Evolutionary conservation across 2,888 invertebrate species (phyloP).

Genomic region (Rhamnusium bicolor): DNA sequence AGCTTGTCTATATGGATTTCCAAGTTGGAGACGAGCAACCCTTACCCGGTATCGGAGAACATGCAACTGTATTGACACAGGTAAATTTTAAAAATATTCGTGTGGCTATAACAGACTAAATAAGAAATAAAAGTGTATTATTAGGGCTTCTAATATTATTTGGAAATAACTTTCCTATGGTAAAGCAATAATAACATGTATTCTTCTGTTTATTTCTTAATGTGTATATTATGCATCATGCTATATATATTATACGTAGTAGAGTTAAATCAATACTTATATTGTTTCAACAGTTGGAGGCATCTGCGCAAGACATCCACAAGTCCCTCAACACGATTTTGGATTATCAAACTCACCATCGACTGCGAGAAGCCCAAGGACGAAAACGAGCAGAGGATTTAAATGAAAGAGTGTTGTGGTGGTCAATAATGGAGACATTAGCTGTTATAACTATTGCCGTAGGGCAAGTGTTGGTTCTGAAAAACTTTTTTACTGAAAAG

Average conservation of each 20-base stretch:
- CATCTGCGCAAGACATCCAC: constrained; percentile 91
- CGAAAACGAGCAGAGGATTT: constrained; percentile 97
- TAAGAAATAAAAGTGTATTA: no score
- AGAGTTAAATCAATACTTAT: neutral
- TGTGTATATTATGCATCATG: no score
- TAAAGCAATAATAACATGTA: no score
- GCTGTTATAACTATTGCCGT: constrained; percentile 90
- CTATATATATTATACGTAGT: no score
- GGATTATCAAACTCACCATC: constrained; percentile 98
- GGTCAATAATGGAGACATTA: constrained; percentile 92
- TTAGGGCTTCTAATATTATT: neutral
- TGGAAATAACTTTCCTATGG: no score
- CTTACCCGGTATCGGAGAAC: constrained; percentile 84
- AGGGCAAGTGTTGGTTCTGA: constrained; percentile 91
- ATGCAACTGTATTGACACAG: constrained; percentile 94
- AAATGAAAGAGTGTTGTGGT: constrained; percentile 93
- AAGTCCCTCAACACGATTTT: constrained; percentile 89
- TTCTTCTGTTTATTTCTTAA: no score
- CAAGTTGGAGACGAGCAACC: constrained; percentile 94
- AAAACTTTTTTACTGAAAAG: constrained; percentile 91
- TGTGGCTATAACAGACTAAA: no score
- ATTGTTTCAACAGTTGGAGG: constrained; percentile 86
- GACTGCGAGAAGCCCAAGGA: constrained; percentile 94
- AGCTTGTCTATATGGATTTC: constrained; percentile 98
- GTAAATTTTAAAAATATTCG: no score